These are phyloP conservation scores for Takifugu flavidus DNA, from an alignment of 2,113 vertebrate genomes.

Conservation along the genomic window DNA sequence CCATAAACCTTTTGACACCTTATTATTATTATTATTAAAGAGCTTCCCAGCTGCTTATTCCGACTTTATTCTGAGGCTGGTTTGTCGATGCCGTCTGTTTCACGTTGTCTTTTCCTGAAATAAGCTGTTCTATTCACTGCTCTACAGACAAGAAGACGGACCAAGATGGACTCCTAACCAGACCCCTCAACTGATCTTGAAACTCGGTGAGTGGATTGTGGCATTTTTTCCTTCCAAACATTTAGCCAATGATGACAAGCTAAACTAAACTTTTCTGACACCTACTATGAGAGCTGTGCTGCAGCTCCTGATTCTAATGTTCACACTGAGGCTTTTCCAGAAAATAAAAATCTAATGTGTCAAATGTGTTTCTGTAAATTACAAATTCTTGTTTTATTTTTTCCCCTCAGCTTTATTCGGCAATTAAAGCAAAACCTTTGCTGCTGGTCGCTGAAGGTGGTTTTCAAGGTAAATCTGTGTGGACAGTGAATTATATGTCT, in stretches of 20 bases:
- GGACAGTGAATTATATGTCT: neutral
- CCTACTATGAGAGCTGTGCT: slow-evolving; percentile 61
- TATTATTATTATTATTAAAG: neutral
- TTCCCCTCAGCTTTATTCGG: neutral
- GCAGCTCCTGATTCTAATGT: slow-evolving; percentile 52
- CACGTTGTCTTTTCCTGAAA: neutral
- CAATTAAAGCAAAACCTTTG: too few species aligned
- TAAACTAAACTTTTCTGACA: slow-evolving; percentile 60
- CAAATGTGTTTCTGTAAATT: neutral
- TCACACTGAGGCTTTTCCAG: slow-evolving; percentile 20
- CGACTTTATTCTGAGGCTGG: slow-evolving; percentile 28
- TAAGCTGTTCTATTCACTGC: neutral
- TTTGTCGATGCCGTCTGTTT: neutral
- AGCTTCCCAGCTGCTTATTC: slow-evolving; percentile 48
- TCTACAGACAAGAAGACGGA: neutral
- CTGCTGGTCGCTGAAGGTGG: neutral
- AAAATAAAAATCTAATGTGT: neutral
- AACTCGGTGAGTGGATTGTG: slow-evolving; percentile 17
- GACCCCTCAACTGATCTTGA: neutral
- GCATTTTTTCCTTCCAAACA: neutral
- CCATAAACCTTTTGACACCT: slow-evolving; percentile 44
- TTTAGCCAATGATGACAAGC: slow-evolving; percentile 52
- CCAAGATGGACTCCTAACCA: neutral
- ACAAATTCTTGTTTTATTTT: neutral
- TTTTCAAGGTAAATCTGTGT: neutral